Percentiles rank a stretch among this genome's conserved stretches.
phyloP scores from a whole-genome alignment of 2,888 invertebrate genomes.

The Diaperis boleti region DNA sequence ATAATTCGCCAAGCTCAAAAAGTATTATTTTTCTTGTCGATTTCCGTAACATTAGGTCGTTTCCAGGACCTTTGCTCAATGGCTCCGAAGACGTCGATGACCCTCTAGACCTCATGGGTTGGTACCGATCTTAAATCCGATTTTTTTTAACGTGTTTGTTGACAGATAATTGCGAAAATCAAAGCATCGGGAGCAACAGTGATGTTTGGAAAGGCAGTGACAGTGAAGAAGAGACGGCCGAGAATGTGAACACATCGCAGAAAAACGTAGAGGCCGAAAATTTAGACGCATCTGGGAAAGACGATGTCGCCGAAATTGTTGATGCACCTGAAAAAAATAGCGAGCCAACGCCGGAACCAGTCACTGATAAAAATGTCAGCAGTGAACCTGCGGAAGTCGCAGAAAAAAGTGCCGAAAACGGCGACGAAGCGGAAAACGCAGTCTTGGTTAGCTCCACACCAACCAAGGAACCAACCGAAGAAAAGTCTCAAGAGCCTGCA shows the following conservation, averaged over 20 bases:
- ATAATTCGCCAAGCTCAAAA: too few relatives aligned
- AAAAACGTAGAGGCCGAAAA: neutral
- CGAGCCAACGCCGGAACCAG: too few relatives aligned
- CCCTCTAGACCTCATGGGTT: constrained; percentile 36
- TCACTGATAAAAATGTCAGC: too few relatives aligned
- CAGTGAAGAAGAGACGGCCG: constrained; percentile 36
- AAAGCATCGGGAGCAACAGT: constrained; percentile 34
- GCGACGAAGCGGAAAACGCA: neutral
- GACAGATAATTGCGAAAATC: constrained; percentile 27
- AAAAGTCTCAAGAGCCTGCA: neutral
- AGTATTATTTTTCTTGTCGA: too few relatives aligned
- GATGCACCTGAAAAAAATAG: constrained; percentile 1
- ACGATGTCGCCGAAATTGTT: constrained; percentile 4
- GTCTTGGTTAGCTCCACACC: constrained; percentile 11
- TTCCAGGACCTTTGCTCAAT: constrained; percentile 27
- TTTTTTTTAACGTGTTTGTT: neutral
- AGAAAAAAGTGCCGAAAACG: neutral
- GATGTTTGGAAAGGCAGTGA: constrained; percentile 43
- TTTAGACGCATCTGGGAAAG: neutral
- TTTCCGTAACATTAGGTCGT: too few relatives aligned
- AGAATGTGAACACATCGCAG: constrained; percentile 1
- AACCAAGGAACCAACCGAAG: constrained; percentile 13
- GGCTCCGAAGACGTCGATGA: constrained; percentile 33
- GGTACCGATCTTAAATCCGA: neutral
- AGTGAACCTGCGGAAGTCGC: neutral